Percentiles rank a stretch among this genome's conserved stretches.
These are phyloP conservation scores for Lutraria rhynchaena DNA, from an alignment of 1,140 invertebrate genomes.

Conservation along the genomic window DNA sequence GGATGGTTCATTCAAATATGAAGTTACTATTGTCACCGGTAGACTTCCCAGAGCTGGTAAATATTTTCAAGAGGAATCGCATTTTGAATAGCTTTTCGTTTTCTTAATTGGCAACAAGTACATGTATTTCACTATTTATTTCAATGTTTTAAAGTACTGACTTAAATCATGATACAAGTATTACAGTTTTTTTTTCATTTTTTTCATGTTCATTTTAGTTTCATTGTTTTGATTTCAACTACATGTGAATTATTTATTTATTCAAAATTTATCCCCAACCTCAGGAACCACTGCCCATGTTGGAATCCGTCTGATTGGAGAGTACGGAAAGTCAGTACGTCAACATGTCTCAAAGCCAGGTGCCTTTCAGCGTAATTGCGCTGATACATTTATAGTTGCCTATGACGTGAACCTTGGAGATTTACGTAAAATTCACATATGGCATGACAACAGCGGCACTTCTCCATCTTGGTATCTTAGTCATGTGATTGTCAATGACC, in stretches of 20 bases:
- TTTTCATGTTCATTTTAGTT: too few relatives aligned
- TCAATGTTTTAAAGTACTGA: neutral
- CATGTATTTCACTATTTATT: neutral
- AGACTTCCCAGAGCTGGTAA: conserved; percentile 72
- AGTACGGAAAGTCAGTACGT: conserved; percentile 70
- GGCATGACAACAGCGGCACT: conserved; percentile 79
- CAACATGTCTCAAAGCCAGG: conserved; percentile 71
- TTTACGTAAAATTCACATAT: conserved; percentile 72
- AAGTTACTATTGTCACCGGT: conserved; percentile 77
- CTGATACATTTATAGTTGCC: conserved; percentile 76
- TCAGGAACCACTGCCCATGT: conserved; percentile 77
- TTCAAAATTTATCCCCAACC: too few relatives aligned
- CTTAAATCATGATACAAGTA: neutral
- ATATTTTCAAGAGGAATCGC: neutral
- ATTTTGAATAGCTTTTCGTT: neutral
- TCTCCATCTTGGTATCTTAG: conserved; percentile 77
- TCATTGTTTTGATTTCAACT: too few relatives aligned
- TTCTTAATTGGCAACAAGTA: neutral
- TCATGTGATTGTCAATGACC: conserved; percentile 72
- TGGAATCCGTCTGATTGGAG: conserved; percentile 75
- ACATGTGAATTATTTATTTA: too few relatives aligned
- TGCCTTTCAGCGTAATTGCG: conserved; percentile 76
- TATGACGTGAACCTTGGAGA: conserved; percentile 73
- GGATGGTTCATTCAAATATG: conserved; percentile 77
- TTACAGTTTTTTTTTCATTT: too few relatives aligned